A percentile compares a stretch with the other conserved stretches of the same genome.
Conservation (phyloP, 1,140 invertebrate species). For the Drosophila takahashii region DNA sequence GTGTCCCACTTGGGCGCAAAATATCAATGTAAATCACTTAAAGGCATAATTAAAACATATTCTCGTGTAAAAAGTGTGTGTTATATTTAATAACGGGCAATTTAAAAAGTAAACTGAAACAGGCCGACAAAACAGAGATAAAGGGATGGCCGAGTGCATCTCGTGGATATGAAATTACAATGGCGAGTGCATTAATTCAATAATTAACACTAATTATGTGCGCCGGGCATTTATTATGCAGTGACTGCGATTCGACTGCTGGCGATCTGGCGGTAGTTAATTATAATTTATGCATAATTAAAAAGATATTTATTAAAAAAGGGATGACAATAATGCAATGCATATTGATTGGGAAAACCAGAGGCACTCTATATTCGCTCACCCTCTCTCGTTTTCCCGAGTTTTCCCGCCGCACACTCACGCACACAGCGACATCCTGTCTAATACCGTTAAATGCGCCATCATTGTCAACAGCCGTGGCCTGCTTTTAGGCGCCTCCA, state of each 20-base stretch:
- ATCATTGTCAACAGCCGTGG: constrained; percentile 53
- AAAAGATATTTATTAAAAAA: constrained; percentile 65
- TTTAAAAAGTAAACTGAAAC: constrained; percentile 27
- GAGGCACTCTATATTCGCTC: neutral
- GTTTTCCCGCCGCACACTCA: constrained; percentile 2
- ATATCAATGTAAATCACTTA: constrained; percentile 68
- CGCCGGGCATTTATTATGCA: constrained; percentile 62
- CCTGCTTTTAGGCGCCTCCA: constrained; percentile 26
- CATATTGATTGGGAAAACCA: constrained; percentile 43
- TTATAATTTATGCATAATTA: constrained; percentile 71
- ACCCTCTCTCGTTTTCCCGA: neutral
- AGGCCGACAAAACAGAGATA: constrained; percentile 9
- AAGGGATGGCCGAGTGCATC: constrained; percentile 16
- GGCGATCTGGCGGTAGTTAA: constrained; percentile 37
- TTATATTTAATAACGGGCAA: constrained; percentile 33
- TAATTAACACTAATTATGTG: constrained; percentile 77
- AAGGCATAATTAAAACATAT: constrained; percentile 75
- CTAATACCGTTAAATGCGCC: constrained; percentile 53
- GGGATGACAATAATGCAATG: constrained; percentile 32
- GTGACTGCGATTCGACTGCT: constrained; percentile 26
- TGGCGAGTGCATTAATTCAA: constrained; percentile 75
- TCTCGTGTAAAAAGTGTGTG: constrained; percentile 43
- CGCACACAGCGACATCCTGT: constrained; percentile 26
- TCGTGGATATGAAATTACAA: constrained; percentile 55
- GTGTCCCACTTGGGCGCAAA: constrained; percentile 11